Evolutionary conservation across 2,888 invertebrate genomes (phyloP).

Genomic region (Orthosia gothica): DNA sequence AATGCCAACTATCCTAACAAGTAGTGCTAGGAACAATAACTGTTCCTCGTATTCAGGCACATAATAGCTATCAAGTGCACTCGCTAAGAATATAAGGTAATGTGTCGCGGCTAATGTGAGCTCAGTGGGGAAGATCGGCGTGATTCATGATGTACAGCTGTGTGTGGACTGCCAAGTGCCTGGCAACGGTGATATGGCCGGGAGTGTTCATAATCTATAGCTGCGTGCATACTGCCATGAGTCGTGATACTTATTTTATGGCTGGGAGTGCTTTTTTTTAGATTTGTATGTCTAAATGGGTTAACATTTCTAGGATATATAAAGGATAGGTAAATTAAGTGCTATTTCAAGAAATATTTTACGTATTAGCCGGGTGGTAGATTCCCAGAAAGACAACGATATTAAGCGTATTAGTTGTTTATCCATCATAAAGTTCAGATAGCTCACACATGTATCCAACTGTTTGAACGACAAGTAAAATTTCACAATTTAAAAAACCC

Average conservation of each 20-base stretch:
- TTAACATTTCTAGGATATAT: not conserved
- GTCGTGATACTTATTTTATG: constrained; percentile 6
- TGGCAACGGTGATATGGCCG: constrained; percentile 8
- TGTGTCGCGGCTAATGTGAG: not conserved
- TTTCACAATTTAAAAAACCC: too few relatives aligned
- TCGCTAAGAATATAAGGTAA: too few relatives aligned
- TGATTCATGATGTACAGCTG: constrained; percentile 39
- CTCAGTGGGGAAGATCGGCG: not conserved
- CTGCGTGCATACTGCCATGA: constrained; percentile 3
- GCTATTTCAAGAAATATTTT: too few relatives aligned
- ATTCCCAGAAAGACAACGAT: too few relatives aligned
- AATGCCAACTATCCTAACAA: constrained; percentile 11
- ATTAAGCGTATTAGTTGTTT: not conserved
- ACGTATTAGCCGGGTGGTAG: too few relatives aligned
- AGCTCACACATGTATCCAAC: not conserved
- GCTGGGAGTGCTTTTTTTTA: too few relatives aligned
- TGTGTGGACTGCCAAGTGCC: constrained; percentile 1
- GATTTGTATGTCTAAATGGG: not conserved
- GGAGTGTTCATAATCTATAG: not conserved
- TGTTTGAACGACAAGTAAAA: too few relatives aligned
- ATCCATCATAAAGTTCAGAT: not conserved
- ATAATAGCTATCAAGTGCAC: too few relatives aligned
- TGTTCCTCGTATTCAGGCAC: constrained; percentile 25
- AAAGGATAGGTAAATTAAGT: too few relatives aligned
- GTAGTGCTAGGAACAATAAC: constrained; percentile 32